Percentiles rank a stretch among this genome's conserved stretches.
Evolutionary conservation across 1,140 invertebrate species (phyloP).

Genomic region (Kradibia gibbosae): DNA sequence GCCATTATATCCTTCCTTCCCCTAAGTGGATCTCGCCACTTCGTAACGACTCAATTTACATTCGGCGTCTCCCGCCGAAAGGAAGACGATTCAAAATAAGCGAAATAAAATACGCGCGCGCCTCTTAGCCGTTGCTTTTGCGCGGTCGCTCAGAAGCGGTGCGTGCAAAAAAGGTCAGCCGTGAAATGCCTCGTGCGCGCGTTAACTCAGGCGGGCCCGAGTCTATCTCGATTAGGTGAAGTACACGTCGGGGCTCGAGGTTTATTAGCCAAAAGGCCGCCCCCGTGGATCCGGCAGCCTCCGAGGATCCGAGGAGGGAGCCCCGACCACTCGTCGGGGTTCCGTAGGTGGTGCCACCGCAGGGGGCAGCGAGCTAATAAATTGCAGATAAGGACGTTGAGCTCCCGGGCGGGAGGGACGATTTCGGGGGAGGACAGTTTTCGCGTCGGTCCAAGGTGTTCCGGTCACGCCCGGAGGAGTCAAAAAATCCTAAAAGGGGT

Average conservation of each 20-base stretch:
- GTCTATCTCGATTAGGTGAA: too few relatives aligned
- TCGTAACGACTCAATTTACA: not conserved
- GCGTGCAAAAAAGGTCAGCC: not conserved
- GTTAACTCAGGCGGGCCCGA: not conserved
- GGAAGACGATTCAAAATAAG: not conserved
- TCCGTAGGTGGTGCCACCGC: too few relatives aligned
- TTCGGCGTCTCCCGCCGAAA: not conserved
- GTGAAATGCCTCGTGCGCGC: slow-evolving; percentile 17
- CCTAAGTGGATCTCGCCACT: not conserved
- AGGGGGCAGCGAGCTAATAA: not conserved
- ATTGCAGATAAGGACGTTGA: not conserved
- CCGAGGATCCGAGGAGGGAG: too few relatives aligned
- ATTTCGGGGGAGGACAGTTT: not conserved
- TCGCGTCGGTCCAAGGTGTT: too few relatives aligned
- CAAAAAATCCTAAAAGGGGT: too few relatives aligned
- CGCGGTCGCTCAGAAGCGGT: not conserved
- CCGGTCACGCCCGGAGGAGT: too few relatives aligned
- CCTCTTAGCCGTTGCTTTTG: not conserved
- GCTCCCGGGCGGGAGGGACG: not conserved
- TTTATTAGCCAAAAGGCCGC: too few relatives aligned
- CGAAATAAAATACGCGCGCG: too few relatives aligned
- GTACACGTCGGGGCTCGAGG: too few relatives aligned
- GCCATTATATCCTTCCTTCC: not conserved
- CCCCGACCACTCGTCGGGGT: too few relatives aligned
- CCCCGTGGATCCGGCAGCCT: too few relatives aligned